Evolutionary conservation across 2,888 invertebrate genomes (phyloP).

Genomic region (Fabriciana adippe): DNA sequence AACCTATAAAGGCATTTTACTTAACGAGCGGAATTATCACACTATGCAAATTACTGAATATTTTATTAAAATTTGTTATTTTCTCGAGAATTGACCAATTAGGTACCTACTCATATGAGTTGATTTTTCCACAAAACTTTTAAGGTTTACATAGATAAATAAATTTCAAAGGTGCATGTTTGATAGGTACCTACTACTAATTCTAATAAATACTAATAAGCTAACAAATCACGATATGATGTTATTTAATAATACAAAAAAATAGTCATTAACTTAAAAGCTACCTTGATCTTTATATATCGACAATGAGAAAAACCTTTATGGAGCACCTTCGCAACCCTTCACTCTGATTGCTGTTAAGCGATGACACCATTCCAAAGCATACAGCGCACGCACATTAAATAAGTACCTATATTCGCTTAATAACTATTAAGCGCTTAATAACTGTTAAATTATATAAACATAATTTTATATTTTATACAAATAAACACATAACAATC

Average conservation of each 20-base stretch:
- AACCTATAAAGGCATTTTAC: constrained; percentile 19
- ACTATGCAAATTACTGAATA: constrained; percentile 6
- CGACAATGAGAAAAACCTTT: constrained; percentile 64
- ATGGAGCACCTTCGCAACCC: constrained; percentile 59
- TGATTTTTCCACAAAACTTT: too few species aligned
- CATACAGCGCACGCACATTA: constrained; percentile 32
- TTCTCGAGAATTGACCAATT: neutral
- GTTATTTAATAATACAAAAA: constrained; percentile 43
- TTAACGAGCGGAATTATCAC: constrained; percentile 1
- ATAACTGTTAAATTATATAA: too few species aligned
- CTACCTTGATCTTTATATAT: constrained; percentile 64
- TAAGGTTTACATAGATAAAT: neutral
- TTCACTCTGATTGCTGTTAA: constrained; percentile 58
- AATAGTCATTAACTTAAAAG: constrained; percentile 33
- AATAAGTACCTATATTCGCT: constrained; percentile 9
- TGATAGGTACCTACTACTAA: neutral
- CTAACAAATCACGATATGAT: constrained; percentile 12
- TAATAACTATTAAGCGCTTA: neutral
- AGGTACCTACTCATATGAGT: too few species aligned
- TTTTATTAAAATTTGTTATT: constrained; percentile 6
- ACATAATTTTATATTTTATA: too few species aligned
- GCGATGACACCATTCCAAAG: constrained; percentile 58
- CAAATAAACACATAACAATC: too few species aligned
- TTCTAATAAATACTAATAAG: neutral
- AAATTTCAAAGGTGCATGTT: neutral